A percentile compares a stretch with the other conserved stretches of the same genome.
These are phyloP conservation scores for Fistularia tabacaria DNA, from an alignment of 2,797 vertebrate genomes.

Conservation along the genomic window DNA sequence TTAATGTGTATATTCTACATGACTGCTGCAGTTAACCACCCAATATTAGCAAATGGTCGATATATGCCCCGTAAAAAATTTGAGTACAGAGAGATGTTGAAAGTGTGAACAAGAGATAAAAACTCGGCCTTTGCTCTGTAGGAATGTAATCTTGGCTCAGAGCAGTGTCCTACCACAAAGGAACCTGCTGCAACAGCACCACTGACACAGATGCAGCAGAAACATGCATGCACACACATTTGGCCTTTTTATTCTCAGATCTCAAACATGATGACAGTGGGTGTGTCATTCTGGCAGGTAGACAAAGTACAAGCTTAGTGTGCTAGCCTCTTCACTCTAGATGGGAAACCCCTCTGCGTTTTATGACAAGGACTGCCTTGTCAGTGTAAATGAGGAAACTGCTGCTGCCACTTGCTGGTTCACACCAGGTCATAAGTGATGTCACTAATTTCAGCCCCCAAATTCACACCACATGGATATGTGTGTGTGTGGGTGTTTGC, in stretches of 20 bases:
- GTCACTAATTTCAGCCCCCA: slow-evolving; percentile 6
- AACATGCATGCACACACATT: slow-evolving; percentile 2
- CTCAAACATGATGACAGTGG: slow-evolving; percentile 46
- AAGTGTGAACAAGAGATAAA: slow-evolving; percentile 21
- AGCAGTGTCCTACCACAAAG: slow-evolving; percentile 39
- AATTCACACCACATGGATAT: slow-evolving; percentile 12
- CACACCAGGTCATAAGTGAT: slow-evolving; percentile 30
- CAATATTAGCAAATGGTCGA: slow-evolving; percentile 45
- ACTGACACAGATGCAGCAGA: slow-evolving; percentile 27
- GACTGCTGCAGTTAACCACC: slow-evolving; percentile 19
- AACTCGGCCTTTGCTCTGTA: slow-evolving; percentile 49
- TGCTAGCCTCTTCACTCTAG: slow-evolving; percentile 16
- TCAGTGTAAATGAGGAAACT: slow-evolving; percentile 30
- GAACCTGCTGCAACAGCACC: slow-evolving; percentile 41
- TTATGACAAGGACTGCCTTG: slow-evolving; percentile 12
- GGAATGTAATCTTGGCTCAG: slow-evolving; percentile 59
- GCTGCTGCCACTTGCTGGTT: slow-evolving; percentile 31
- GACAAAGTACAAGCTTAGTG: slow-evolving; percentile 47
- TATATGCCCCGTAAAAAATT: slow-evolving; percentile 34
- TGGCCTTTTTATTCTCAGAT: slow-evolving; percentile 25
- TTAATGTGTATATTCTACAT: slow-evolving; percentile 34
- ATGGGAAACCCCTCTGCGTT: slow-evolving; percentile 23
- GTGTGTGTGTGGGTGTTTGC: slow-evolving; percentile 3
- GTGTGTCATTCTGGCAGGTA: slow-evolving; percentile 52
- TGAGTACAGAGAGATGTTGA: slow-evolving; percentile 13